Percentiles rank a stretch among this genome's conserved stretches.
phyloP scores from a whole-genome alignment of 2,113 vertebrate genomes.

The Puntigrus tetrazona region DNA sequence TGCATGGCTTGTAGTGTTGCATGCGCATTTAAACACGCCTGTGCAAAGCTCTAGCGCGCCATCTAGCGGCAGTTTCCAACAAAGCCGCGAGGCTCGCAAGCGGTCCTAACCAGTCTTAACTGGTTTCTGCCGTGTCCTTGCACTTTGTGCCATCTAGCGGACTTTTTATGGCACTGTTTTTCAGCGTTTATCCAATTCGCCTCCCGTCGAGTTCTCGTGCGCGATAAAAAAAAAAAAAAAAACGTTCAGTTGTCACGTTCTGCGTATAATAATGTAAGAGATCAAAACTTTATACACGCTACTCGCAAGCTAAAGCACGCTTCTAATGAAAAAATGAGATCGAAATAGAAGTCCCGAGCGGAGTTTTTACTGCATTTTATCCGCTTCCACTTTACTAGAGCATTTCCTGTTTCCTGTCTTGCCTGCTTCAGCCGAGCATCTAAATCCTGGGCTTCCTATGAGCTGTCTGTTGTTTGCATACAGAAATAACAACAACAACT shows the following conservation, averaged over 20 bases:
- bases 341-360: background rate
- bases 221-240: too few relatives aligned
- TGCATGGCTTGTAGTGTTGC: background rate
- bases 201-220: background rate
- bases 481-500: background rate
- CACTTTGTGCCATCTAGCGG: slow-evolving; percentile 49
- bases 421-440: background rate
- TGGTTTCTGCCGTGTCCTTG: slow-evolving; percentile 15
- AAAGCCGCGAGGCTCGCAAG: background rate
- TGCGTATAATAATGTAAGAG: background rate
- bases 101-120: slow-evolving; percentile 25
- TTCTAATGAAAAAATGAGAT: background rate
- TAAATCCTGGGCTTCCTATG: background rate
- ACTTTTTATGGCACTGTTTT: background rate
- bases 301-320: background rate
- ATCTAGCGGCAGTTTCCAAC: slow-evolving; percentile 41
- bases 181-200: background rate
- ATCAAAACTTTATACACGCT: background rate
- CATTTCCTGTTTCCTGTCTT: slow-evolving; percentile 35
- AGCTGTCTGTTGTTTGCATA: slow-evolving; percentile 19
- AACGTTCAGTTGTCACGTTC: background rate
- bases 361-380: slow-evolving; percentile 3
- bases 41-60: slow-evolving; percentile 31
- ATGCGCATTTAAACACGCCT: background rate
- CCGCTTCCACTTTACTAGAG: background rate